A percentile compares a stretch with the other conserved stretches of the same genome.
Conservation (phyloP, 2,888 invertebrate species). For the Parasteatoda lunata region DNA sequence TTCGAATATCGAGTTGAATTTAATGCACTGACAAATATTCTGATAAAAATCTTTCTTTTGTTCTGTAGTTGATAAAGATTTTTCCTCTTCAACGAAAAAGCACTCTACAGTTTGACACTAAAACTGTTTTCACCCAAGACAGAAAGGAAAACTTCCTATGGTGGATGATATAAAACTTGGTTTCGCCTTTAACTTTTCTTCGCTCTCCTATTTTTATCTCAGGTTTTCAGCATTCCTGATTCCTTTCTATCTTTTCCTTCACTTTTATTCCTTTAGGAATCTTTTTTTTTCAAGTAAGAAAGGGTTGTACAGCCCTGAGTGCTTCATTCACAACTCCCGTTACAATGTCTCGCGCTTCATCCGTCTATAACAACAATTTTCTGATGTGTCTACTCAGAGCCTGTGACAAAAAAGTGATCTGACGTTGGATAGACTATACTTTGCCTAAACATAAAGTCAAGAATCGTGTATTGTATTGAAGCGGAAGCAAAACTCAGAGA, state of each 20-base stretch:
- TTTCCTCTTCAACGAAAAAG: background rate
- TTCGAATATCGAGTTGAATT: too few species aligned
- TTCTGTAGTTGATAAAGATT: background rate
- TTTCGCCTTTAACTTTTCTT: slow-evolving; percentile 20
- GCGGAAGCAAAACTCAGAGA: background rate
- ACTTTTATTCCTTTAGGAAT: slow-evolving; percentile 40
- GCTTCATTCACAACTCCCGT: slow-evolving; percentile 54
- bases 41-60: background rate
- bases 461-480: slow-evolving; percentile 34
- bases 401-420: slow-evolving; percentile 57
- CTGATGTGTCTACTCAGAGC: slow-evolving; percentile 23
- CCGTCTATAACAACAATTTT: slow-evolving; percentile 51
- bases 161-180: slow-evolving; percentile 46
- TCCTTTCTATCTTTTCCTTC: slow-evolving; percentile 30
- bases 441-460: slow-evolving; percentile 55
- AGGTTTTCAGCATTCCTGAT: slow-evolving; percentile 35
- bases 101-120: slow-evolving; percentile 13
- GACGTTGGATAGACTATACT: slow-evolving; percentile 45
- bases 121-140: slow-evolving; percentile 32
- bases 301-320: slow-evolving; percentile 26
- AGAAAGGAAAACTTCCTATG: slow-evolving; percentile 43
- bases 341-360: slow-evolving; percentile 49
- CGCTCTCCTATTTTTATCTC: slow-evolving; percentile 45
- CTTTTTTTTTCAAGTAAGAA: slow-evolving; percentile 1
- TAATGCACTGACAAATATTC: too few species aligned